Evolutionary conservation across 1,140 invertebrate species (phyloP), one percentile per base, ranked within the genome.

Genomic region (Chrysopa pallens): DNA sequence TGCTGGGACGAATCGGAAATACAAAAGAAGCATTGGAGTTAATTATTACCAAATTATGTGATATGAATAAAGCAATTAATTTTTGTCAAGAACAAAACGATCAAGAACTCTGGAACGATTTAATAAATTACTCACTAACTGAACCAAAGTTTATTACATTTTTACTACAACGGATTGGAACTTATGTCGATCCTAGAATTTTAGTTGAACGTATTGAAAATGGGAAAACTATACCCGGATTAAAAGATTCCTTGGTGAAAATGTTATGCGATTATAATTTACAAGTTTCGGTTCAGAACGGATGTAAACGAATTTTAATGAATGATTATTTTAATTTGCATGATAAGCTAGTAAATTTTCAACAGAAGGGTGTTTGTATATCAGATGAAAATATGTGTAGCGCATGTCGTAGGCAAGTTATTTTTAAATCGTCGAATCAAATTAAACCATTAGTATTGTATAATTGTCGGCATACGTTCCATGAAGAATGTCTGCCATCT

Each of bases 61-160:
- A 96, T 52, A 91, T 97, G 50, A 75, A 92, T 52, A 79, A 86
- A 63, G 94, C 94, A 0, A 93, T 98, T 41, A 77, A 80, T 15
- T 98, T 98, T 67, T 99, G 95, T 61, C 91, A 93, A 61, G 89
- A 96, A 57, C 88, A 97, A 49, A 80, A 94, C 54, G 92, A 98
- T 61, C 70, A 76, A 38, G 90, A 95, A 55, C 61, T 98, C 6
- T 98, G 95, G 95, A 78, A 84, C 47, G 83, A 93, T 59, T 72
- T 98, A 12, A 91, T 98, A 42, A 76, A 82, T 48, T 80, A 88
- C 56, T 90, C 90, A 0, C 66, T 91, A 3, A 74, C 87, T 49
- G 88, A 89, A 58, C 89, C 92, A 15, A 78, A 74, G 49, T 87
- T 80, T 50, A 77, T 85, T 38, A 84, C 72, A 38, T 81, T 76